Conservation (phyloP, 2,888 invertebrate genomes). For the Panopea generosa region DNA sequence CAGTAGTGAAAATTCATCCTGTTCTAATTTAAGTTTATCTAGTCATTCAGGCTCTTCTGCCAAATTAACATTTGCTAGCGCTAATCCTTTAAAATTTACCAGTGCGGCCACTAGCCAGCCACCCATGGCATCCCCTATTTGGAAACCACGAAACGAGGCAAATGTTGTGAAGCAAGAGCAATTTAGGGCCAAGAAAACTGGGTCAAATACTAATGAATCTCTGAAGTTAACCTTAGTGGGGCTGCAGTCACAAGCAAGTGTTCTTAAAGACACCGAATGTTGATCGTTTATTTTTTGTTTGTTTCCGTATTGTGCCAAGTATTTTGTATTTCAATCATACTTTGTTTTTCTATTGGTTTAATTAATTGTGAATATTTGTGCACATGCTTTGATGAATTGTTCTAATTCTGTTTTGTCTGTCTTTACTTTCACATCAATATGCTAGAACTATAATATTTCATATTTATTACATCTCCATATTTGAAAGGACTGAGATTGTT, state of each 20-base stretch:
- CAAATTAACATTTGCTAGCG: slow-evolving; percentile 96
- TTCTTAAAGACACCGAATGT: slow-evolving; percentile 57
- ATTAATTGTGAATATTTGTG: too few relatives aligned
- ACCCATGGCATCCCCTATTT: slow-evolving; percentile 97
- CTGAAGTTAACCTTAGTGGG: slow-evolving; percentile 1
- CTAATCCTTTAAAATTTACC: slow-evolving; percentile 96
- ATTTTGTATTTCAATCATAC: background rate
- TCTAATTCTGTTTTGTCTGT: too few relatives aligned
- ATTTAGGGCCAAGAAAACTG: slow-evolving; percentile 24
- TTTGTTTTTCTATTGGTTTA: background rate
- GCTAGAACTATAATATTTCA: too few relatives aligned
- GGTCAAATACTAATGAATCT: slow-evolving; percentile 13
- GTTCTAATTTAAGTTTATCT: slow-evolving; percentile 78
- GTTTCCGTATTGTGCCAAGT: slow-evolving; percentile 5
- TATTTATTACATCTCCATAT: too few relatives aligned
- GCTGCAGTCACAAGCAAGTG: slow-evolving; percentile 11
- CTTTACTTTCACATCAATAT: too few relatives aligned
- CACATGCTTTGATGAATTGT: too few relatives aligned
- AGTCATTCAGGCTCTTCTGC: slow-evolving; percentile 85
- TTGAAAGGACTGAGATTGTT: too few relatives aligned
- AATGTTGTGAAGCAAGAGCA: slow-evolving; percentile 60
- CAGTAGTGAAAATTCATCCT: slow-evolving; percentile 74
- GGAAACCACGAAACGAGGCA: slow-evolving; percentile 88
- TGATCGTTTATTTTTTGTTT: slow-evolving; percentile 7
- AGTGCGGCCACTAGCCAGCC: slow-evolving; percentile 85